These are phyloP conservation scores for Botia kubotai DNA, from an alignment of 2,797 vertebrate genomes.

Conservation along the genomic window DNA sequence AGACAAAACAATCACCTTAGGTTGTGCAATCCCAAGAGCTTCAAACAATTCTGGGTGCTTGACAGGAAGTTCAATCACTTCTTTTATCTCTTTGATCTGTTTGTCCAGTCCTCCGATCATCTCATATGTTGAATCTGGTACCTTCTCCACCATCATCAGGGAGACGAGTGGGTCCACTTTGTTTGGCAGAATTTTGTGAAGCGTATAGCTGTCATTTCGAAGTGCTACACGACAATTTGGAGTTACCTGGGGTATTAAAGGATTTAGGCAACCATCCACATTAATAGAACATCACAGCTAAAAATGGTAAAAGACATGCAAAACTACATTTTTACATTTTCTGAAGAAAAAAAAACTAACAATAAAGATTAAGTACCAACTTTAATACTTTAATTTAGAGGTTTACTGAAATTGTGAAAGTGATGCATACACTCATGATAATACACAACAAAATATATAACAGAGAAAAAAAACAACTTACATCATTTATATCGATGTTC, in stretches of 20 bases:
- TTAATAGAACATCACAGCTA: neutral
- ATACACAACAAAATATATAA: neutral
- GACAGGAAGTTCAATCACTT: conserved; percentile 97
- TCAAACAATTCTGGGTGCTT: conserved; percentile 98
- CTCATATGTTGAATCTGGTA: conserved; percentile 97
- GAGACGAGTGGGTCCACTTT: conserved; percentile 98
- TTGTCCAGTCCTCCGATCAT: conserved; percentile 99
- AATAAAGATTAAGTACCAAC: no score
- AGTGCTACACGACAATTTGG: conserved; percentile 96
- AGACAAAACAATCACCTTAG: conserved; percentile 81
- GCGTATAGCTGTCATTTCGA: conserved; percentile 96
- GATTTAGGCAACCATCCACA: neutral
- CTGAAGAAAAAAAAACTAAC: no score
- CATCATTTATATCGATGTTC: conserved; percentile 98
- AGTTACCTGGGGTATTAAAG: conserved; percentile 83
- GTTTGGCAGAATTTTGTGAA: conserved; percentile 98
- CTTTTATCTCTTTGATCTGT: conserved; percentile 99
- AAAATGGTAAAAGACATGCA: no score
- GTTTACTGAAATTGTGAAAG: neutral
- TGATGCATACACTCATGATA: neutral
- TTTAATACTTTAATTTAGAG: no score
- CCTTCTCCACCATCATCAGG: conserved; percentile 99
- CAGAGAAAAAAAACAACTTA: conserved; percentile 73
- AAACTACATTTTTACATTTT: no score
- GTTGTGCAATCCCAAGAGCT: conserved; percentile 95